Evolutionary conservation across 1,140 invertebrate genomes (phyloP).

Genomic region (Diorhabda sublineata): DNA sequence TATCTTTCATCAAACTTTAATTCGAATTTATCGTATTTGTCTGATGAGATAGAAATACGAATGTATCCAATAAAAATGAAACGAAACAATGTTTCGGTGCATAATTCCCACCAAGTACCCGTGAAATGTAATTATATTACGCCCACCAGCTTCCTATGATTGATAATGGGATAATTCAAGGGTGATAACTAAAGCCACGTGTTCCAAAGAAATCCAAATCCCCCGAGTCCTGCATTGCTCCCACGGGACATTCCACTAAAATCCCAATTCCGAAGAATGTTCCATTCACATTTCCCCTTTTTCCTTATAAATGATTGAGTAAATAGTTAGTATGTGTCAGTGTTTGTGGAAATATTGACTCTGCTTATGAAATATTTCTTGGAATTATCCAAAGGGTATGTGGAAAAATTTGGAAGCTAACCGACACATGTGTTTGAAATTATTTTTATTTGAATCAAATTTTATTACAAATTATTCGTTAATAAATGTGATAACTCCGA

Average conservation of each 20-base stretch:
- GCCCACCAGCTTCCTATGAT: constrained; percentile 35
- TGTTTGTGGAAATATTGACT: constrained; percentile 28
- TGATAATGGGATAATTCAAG: constrained; percentile 36
- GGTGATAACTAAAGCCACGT: constrained; percentile 37
- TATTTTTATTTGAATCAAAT: constrained; percentile 11
- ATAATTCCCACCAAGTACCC: constrained; percentile 21
- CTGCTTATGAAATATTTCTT: constrained; percentile 5
- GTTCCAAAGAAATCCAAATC: constrained; percentile 16
- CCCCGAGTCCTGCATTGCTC: constrained; percentile 25
- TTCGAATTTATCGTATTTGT: too few species aligned
- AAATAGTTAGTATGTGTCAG: constrained; percentile 19
- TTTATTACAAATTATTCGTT: too few species aligned
- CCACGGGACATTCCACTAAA: constrained; percentile 20
- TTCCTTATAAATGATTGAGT: constrained; percentile 16
- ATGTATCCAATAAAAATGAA: too few species aligned
- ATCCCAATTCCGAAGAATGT: constrained; percentile 15
- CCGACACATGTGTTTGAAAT: constrained; percentile 22
- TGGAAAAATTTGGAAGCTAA: not conserved
- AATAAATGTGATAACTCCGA: too few species aligned
- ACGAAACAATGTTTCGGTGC: too few species aligned
- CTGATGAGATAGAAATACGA: too few species aligned
- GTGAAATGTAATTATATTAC: constrained; percentile 35
- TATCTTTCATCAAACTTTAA: too few species aligned
- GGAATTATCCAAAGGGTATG: too few species aligned
- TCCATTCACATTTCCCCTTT: constrained; percentile 11